Evolutionary conservation across 2,113 vertebrate genomes (phyloP).

Genomic region (Opisthocomus hoazin): DNA sequence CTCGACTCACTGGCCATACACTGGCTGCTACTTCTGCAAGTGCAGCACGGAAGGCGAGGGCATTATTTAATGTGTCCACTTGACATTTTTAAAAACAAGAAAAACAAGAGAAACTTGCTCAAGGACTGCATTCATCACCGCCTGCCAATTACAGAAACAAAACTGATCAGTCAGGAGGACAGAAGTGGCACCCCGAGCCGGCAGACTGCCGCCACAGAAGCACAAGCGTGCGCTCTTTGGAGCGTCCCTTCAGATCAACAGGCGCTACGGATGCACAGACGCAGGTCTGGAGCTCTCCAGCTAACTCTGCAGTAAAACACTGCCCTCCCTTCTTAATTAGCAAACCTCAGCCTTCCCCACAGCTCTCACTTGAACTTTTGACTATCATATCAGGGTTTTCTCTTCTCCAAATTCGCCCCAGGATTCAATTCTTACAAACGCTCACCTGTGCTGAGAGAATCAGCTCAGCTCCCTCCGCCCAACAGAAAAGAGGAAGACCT

Average conservation of each 20-base stretch:
- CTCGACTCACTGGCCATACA: accelerated
- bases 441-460: neutral
- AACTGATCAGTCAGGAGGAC: slow-evolving; percentile 2
- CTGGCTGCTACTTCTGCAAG: neutral
- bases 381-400: neutral
- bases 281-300: neutral
- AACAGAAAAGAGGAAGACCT: neutral
- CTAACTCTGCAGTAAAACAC: neutral
- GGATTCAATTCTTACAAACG: neutral
- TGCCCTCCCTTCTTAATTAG: neutral
- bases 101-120: neutral
- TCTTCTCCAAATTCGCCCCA: neutral
- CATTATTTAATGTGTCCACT: neutral
- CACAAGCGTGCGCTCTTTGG: neutral
- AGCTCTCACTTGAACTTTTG: neutral
- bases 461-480: accelerated
- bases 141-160: slow-evolving; percentile 31
- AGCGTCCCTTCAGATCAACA: neutral
- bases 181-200: neutral
- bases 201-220: accelerated
- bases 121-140: slow-evolving; percentile 35
- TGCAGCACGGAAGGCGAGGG: accelerated
- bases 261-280: neutral
- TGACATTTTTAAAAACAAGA: slow-evolving; percentile 13
- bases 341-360: neutral